Evolutionary conservation across 2,888 invertebrate genomes (phyloP).

Genomic region (Diarsia dahlii): DNA sequence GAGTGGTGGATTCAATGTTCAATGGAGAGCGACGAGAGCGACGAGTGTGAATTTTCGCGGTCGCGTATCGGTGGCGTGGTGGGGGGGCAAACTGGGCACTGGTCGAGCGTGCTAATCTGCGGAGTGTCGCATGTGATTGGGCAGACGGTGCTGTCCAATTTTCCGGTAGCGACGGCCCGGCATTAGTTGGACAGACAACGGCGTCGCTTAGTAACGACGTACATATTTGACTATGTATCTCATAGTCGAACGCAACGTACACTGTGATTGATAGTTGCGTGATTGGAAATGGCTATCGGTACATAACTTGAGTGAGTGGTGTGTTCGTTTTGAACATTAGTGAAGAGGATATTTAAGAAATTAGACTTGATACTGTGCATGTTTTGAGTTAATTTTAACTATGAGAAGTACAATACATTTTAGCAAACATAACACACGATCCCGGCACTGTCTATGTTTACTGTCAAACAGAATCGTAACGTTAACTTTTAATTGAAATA

Average conservation of each 20-base stretch:
- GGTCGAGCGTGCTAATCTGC: constrained; percentile 89
- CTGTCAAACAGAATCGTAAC: not conserved
- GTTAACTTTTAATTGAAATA: not conserved
- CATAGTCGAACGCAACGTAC: constrained; percentile 55
- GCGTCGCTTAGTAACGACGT: constrained; percentile 79
- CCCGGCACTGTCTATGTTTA: not conserved
- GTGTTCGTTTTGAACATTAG: not conserved
- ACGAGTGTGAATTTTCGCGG: constrained; percentile 81
- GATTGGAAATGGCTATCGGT: constrained; percentile 60
- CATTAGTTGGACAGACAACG: constrained; percentile 86
- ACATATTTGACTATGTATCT: constrained; percentile 75
- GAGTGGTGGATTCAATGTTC: constrained; percentile 75
- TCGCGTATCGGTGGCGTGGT: constrained; percentile 71
- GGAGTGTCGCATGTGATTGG: constrained; percentile 90
- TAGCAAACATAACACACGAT: not conserved
- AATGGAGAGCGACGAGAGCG: constrained; percentile 82
- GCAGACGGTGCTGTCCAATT: constrained; percentile 88
- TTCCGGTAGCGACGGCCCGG: constrained; percentile 85
- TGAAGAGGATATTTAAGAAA: not conserved
- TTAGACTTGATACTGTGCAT: not conserved
- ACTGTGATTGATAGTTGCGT: constrained; percentile 65
- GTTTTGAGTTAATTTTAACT: not conserved
- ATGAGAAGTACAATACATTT: not conserved
- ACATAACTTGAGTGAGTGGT: constrained; percentile 4
- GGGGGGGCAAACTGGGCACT: constrained; percentile 78